phyloP scores from a whole-genome alignment of 2,113 vertebrate species.

The Salvelinus fontinalis region DNA sequence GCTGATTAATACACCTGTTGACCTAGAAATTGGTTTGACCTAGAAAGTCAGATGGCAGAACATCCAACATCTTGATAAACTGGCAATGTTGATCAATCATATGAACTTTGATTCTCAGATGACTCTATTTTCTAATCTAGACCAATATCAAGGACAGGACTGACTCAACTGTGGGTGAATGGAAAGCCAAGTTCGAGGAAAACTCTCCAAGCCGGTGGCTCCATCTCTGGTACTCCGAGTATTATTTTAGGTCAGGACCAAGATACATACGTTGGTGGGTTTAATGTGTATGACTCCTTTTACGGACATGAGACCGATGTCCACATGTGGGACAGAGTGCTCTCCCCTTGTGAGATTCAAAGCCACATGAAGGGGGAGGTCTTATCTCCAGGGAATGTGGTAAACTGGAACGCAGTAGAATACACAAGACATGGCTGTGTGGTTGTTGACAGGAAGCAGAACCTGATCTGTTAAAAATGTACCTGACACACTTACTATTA shows the following conservation, averaged over 20 bases:
- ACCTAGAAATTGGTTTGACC: too few species aligned
- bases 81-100: too few species aligned
- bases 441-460: background rate
- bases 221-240: background rate
- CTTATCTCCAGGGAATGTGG: slow-evolving; percentile 11
- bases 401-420: slow-evolving; percentile 18
- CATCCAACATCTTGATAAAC: too few species aligned
- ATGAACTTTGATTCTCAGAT: too few species aligned
- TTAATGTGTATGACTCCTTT: slow-evolving; percentile 1
- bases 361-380: background rate
- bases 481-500: too few species aligned
- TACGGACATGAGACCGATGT: slow-evolving; percentile 24
- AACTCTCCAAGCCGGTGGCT: background rate
- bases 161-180: slow-evolving; percentile 42
- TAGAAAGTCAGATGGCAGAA: too few species aligned
- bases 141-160: slow-evolving; percentile 5
- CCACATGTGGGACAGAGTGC: slow-evolving; percentile 31
- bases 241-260: slow-evolving; percentile 35
- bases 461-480: background rate
- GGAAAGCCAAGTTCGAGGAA: slow-evolving; percentile 18
- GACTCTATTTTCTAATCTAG: too few species aligned
- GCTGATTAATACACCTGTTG: too few species aligned
- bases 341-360: slow-evolving; percentile 5
- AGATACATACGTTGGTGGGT: slow-evolving; percentile 15
- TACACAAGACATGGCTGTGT: background rate